A percentile compares a stretch with the other conserved stretches of the same genome.
Evolutionary conservation across 2,113 vertebrate species (phyloP).

Genomic region (Grus americana): DNA sequence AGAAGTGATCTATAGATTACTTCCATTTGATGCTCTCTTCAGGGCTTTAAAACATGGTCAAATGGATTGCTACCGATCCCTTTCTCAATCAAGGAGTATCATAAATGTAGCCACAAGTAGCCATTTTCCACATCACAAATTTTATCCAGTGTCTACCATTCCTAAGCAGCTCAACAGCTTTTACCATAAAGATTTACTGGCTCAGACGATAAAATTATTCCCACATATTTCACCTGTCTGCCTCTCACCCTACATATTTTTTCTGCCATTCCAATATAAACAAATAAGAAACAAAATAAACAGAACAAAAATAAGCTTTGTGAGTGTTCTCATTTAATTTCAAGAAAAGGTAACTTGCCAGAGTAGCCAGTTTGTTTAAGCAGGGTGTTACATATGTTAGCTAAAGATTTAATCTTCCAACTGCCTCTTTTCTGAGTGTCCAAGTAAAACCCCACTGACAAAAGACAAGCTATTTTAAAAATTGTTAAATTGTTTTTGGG

Average conservation of each 20-base stretch:
- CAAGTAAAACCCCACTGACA: not conserved
- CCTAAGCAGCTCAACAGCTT: not conserved
- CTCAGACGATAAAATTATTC: not conserved
- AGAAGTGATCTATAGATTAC: not conserved
- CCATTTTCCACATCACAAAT: constrained; percentile 1
- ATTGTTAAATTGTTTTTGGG: too few relatives aligned
- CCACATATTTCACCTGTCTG: not conserved
- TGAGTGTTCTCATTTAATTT: not conserved
- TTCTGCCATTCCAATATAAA: not conserved
- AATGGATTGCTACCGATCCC: not conserved
- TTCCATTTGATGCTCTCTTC: not conserved
- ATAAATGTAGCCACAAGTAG: not conserved
- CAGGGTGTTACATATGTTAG: not conserved
- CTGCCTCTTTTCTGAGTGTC: not conserved
- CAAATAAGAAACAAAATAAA: not conserved
- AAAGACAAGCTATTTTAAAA: not conserved
- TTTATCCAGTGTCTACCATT: not conserved
- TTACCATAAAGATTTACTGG: not conserved
- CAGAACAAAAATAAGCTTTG: not conserved
- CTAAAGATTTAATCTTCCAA: not conserved
- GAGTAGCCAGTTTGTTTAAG: not conserved
- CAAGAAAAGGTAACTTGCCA: not conserved
- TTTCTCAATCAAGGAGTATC: not conserved
- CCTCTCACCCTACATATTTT: not conserved
- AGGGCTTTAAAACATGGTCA: not conserved